Percentiles rank a stretch among this genome's conserved stretches.
Evolutionary conservation across 2,113 vertebrate genomes (phyloP).

Genomic region (Sylvicapra grimmia): DNA sequence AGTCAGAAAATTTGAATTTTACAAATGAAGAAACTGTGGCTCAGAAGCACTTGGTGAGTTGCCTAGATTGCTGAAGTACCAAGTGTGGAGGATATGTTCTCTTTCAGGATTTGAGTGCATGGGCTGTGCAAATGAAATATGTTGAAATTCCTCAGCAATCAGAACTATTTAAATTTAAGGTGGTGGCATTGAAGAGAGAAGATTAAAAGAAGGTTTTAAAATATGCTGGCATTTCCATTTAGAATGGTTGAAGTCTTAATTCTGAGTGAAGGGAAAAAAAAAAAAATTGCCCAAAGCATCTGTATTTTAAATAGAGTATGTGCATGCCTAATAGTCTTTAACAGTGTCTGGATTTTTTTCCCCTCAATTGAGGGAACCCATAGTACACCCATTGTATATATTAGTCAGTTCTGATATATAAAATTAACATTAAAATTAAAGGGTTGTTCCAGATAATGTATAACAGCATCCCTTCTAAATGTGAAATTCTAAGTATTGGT

Average conservation of each 20-base stretch:
- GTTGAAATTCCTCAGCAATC: not conserved
- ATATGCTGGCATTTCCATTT: not conserved
- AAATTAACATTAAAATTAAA: not conserved
- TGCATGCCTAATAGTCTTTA: not conserved
- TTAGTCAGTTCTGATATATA: not conserved
- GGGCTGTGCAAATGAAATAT: not conserved
- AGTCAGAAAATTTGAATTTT: not conserved
- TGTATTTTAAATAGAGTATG: not conserved
- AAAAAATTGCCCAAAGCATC: not conserved
- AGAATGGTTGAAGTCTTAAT: not conserved
- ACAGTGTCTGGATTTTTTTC: conserved; percentile 7
- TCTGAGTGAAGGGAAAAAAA: not conserved
- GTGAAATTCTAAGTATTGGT: not conserved
- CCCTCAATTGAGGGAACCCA: not conserved
- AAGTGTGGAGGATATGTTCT: not conserved
- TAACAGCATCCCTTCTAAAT: not conserved
- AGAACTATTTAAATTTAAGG: not conserved
- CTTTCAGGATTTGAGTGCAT: not conserved
- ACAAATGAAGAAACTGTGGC: not conserved
- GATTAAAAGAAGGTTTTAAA: conserved; percentile 19
- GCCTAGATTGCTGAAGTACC: not conserved
- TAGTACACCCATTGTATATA: not conserved
- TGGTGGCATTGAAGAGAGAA: not conserved
- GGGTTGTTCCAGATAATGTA: not conserved
- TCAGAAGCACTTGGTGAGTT: not conserved